phyloP scores from a whole-genome alignment of 1,140 invertebrate species.

The Pseudomyrmex sp. region DNA sequence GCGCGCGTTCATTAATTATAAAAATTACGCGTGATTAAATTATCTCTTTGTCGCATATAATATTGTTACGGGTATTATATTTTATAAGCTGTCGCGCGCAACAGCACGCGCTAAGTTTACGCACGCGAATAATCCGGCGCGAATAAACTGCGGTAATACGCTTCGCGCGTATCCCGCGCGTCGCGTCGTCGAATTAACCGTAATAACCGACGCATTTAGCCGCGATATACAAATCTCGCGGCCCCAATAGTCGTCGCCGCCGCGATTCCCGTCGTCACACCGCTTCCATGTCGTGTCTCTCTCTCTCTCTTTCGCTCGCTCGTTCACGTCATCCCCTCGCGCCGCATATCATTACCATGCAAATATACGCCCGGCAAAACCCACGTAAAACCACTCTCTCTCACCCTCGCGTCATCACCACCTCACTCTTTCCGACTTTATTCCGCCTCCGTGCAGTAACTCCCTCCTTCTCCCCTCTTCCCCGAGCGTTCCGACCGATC shows the following conservation, averaged over 20 bases:
- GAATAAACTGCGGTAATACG: constrained; percentile 42
- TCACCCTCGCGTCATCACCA: not conserved
- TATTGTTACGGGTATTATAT: constrained; percentile 18
- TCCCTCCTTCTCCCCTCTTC: not conserved
- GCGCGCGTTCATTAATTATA: too few species aligned
- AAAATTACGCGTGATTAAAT: too few species aligned
- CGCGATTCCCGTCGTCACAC: constrained; percentile 41
- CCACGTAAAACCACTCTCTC: constrained; percentile 67
- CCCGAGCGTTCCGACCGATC: not conserved
- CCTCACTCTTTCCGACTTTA: constrained; percentile 33
- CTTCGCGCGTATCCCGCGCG: constrained; percentile 42
- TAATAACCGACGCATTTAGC: constrained; percentile 81
- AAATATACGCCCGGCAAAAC: constrained; percentile 76
- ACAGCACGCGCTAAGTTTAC: constrained; percentile 33
- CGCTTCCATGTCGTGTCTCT: not conserved
- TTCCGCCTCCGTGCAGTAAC: not conserved
- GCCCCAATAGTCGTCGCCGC: constrained; percentile 52
- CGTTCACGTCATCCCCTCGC: constrained; percentile 56
- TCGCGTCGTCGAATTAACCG: constrained; percentile 76
- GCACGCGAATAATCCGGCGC: constrained; percentile 41
- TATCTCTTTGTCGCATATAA: too few species aligned
- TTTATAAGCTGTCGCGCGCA: constrained; percentile 35
- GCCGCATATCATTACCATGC: constrained; percentile 83
- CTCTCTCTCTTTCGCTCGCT: too few species aligned
- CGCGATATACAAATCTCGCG: constrained; percentile 79